phyloP scores from a whole-genome alignment of 2,888 invertebrate genomes.

The Hofmannophila pseudospretella region DNA sequence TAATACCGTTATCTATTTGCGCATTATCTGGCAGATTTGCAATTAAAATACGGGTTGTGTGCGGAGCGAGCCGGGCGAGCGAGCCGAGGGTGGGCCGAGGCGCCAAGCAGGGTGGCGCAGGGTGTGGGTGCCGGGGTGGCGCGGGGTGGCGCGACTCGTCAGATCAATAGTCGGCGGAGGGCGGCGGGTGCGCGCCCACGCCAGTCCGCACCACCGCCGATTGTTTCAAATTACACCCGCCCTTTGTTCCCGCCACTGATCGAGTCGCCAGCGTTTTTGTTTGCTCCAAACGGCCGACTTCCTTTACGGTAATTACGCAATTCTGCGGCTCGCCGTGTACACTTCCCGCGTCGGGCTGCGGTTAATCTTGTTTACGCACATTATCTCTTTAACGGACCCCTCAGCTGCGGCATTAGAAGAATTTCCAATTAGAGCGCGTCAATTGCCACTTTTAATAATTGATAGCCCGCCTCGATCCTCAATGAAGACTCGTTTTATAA shows the following conservation, averaged over 20 bases:
- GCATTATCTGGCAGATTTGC: slow-evolving; percentile 78
- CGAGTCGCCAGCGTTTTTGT: slow-evolving; percentile 72
- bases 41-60: slow-evolving; percentile 75
- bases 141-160: slow-evolving; percentile 50
- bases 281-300: slow-evolving; percentile 69
- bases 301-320: slow-evolving; percentile 74
- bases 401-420: slow-evolving; percentile 2
- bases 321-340: slow-evolving; percentile 55
- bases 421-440: neutral
- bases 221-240: slow-evolving; percentile 76
- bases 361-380: slow-evolving; percentile 42
- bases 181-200: slow-evolving; percentile 61
- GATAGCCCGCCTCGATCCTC: neutral
- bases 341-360: slow-evolving; percentile 44
- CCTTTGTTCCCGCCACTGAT: slow-evolving; percentile 74
- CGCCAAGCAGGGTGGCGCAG: slow-evolving; percentile 26
- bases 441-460: neutral
- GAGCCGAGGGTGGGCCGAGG: slow-evolving; percentile 27
- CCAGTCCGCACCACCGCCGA: slow-evolving; percentile 63
- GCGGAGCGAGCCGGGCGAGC: slow-evolving; percentile 33
- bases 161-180: slow-evolving; percentile 76
- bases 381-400: slow-evolving; percentile 15
- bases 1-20: slow-evolving; percentile 77
- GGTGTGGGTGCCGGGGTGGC: slow-evolving; percentile 20
- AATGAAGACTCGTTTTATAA: slow-evolving; percentile 1